A percentile compares a stretch with the other conserved stretches of the same genome.
Conservation (phyloP, 2,797 vertebrate genomes). For the Agapornis canus region DNA sequence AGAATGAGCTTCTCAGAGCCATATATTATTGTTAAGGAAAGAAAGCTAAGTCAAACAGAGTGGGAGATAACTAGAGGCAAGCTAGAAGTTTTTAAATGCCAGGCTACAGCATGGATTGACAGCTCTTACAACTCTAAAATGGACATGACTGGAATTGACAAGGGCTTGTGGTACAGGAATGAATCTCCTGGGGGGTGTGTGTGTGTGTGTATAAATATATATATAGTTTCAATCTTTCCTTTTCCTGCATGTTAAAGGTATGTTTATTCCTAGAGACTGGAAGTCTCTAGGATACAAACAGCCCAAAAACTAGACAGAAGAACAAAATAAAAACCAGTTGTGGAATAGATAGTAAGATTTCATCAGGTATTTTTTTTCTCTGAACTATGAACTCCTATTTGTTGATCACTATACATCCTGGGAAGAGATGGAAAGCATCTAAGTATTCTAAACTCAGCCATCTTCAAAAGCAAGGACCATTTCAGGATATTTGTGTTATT, state of each 20-base stretch:
- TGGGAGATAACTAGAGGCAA: constrained; percentile 48
- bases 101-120: background rate
- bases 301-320: background rate
- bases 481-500: background rate
- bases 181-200: background rate
- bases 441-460: background rate
- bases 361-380: background rate
- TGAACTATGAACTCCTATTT: background rate
- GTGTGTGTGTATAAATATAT: background rate
- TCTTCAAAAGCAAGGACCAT: background rate
- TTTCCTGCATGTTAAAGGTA: background rate
- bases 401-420: background rate
- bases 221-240: background rate
- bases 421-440: background rate
- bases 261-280: background rate
- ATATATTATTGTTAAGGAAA: constrained; percentile 48
- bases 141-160: constrained; percentile 11
- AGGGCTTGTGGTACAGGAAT: background rate
- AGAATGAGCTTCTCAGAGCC: background rate
- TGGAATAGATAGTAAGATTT: background rate
- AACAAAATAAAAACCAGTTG: background rate
- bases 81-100: constrained; percentile 44
- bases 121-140: constrained; percentile 17
- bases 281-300: background rate
- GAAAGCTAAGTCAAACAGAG: constrained; percentile 36